phyloP scores from a whole-genome alignment of 1,140 invertebrate species.

The Hycleus cichorii region DNA sequence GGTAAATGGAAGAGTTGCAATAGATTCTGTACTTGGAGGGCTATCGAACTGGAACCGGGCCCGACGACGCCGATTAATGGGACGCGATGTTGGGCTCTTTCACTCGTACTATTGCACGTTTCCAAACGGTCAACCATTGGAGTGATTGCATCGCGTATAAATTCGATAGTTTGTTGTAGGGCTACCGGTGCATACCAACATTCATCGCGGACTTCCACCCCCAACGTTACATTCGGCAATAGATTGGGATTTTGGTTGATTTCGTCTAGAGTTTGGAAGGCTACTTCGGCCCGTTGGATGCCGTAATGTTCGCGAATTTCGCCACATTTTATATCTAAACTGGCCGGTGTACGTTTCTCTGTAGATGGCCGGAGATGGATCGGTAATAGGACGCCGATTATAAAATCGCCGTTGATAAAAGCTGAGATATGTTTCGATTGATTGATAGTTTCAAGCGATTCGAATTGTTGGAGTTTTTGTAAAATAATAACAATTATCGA shows the following conservation, averaged over 20 bases:
- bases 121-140: conserved; percentile 22
- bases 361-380: conserved; percentile 58
- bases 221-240: conserved; percentile 54
- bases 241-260: conserved; percentile 46
- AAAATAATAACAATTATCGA: too few relatives aligned
- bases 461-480: too few relatives aligned
- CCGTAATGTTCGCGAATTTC: conserved; percentile 67
- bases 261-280: conserved; percentile 48
- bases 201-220: conserved; percentile 71
- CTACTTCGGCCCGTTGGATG: conserved; percentile 69
- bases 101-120: neutral
- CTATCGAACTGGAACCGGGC: conserved; percentile 59
- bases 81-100: conserved; percentile 30
- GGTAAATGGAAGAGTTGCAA: conserved; percentile 61
- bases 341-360: conserved; percentile 44
- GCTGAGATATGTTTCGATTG: conserved; percentile 37
- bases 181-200: conserved; percentile 74
- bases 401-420: conserved; percentile 55
- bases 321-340: conserved; percentile 50
- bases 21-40: conserved; percentile 74
- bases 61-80: conserved; percentile 63
- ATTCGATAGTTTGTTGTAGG: conserved; percentile 68
- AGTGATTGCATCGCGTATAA: conserved; percentile 62
- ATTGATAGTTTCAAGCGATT: too few relatives aligned
- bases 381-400: conserved; percentile 67